A percentile compares a stretch with the other conserved stretches of the same genome.
Evolutionary conservation across 2,797 vertebrate species (phyloP).

Genomic region (Sebastes vulpes): DNA sequence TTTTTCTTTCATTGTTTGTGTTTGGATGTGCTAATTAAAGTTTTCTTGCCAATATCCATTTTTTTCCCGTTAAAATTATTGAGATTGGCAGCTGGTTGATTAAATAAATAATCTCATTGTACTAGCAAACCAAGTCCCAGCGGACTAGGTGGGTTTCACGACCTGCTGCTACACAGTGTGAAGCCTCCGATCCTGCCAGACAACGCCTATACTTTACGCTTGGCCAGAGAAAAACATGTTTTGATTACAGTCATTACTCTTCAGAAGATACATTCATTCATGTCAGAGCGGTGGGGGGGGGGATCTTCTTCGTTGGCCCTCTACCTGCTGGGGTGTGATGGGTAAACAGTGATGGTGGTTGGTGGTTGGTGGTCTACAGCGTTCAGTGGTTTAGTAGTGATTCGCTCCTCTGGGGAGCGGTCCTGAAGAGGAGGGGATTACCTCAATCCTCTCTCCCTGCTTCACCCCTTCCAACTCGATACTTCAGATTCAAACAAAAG

Average conservation of each 20-base stretch:
- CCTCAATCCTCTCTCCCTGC: conserved; percentile 78
- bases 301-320: conserved; percentile 14
- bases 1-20: background rate
- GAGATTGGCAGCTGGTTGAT: conserved; percentile 33
- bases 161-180: conserved; percentile 44
- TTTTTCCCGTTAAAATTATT: background rate
- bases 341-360: conserved; percentile 55
- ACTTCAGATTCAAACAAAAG: conserved; percentile 85
- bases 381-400: conserved; percentile 58
- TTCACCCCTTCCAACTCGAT: conserved; percentile 78
- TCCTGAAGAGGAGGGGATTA: conserved; percentile 83
- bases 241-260: conserved; percentile 47
- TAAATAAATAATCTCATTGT: conserved; percentile 31
- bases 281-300: background rate
- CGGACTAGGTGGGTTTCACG: conserved; percentile 30
- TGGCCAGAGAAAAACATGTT: conserved; percentile 51
- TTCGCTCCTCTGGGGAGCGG: conserved; percentile 65
- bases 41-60: background rate
- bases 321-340: conserved; percentile 66
- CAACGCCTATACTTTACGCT: conserved; percentile 30
- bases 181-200: conserved; percentile 60
- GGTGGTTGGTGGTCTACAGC: conserved; percentile 69
- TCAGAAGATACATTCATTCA: conserved; percentile 31
- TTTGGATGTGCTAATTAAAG: background rate
- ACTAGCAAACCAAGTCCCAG: conserved; percentile 9